A percentile compares a stretch with the other conserved stretches of the same genome.
These are phyloP conservation scores for Coptotermes formosanus DNA, from an alignment of 1,140 invertebrate genomes.

Conservation along the genomic window DNA sequence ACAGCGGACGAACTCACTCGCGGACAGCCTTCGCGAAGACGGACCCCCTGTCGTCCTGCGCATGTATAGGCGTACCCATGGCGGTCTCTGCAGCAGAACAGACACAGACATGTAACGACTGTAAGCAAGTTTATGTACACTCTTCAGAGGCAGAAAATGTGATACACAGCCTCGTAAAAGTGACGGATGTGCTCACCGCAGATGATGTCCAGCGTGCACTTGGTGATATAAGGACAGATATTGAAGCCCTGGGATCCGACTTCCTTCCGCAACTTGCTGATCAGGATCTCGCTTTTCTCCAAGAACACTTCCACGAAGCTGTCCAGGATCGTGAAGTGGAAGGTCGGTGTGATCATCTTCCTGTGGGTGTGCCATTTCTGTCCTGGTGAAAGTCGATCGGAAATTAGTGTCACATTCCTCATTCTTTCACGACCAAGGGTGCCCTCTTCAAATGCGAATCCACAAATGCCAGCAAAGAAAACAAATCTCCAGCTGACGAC, in stretches of 20 bases:
- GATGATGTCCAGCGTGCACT: constrained; percentile 72
- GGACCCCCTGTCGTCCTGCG: constrained; percentile 53
- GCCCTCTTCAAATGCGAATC: too few relatives aligned
- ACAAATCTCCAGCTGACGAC: too few relatives aligned
- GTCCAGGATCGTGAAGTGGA: constrained; percentile 73
- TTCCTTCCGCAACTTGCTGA: constrained; percentile 53
- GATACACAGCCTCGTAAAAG: background rate
- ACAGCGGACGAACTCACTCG: constrained; percentile 22
- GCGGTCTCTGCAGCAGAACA: constrained; percentile 52
- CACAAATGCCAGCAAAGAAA: too few relatives aligned
- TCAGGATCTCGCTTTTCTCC: constrained; percentile 59
- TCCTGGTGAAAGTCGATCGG: constrained; percentile 44
- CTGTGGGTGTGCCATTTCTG: constrained; percentile 67
- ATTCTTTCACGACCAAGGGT: too few relatives aligned
- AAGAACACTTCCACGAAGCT: constrained; percentile 72
- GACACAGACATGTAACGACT: background rate
- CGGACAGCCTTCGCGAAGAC: constrained; percentile 57
- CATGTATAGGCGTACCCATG: constrained; percentile 59
- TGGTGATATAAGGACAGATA: constrained; percentile 62
- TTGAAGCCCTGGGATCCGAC: constrained; percentile 48
- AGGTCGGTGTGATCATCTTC: constrained; percentile 71
- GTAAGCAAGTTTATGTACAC: background rate
- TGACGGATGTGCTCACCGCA: constrained; percentile 55
- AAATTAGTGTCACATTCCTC: too few relatives aligned
- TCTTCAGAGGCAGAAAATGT: too few relatives aligned